phyloP scores from a whole-genome alignment of 2,797 vertebrate species.

The Enteromius mattozi region DNA sequence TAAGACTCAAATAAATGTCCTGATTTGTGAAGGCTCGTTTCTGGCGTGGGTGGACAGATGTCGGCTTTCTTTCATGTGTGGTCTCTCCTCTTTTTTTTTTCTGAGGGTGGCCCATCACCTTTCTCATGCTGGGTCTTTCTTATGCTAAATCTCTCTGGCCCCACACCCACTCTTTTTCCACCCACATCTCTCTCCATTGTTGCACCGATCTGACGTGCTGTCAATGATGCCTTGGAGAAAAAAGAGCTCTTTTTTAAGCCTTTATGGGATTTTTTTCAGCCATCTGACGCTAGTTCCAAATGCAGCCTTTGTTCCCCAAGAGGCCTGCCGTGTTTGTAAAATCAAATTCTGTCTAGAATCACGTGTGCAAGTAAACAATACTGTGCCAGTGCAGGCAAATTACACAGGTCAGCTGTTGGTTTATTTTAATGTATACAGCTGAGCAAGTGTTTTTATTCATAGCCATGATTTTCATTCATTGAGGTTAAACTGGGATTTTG shows the following conservation, averaged over 20 bases:
- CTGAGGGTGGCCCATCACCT: slow-evolving; percentile 58
- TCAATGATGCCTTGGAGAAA: slow-evolving; percentile 55
- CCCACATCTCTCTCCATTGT: slow-evolving; percentile 56
- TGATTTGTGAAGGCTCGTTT: slow-evolving; percentile 37
- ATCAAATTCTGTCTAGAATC: neutral
- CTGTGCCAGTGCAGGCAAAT: neutral
- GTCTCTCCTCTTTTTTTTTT: slow-evolving; percentile 58
- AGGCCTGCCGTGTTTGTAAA: neutral
- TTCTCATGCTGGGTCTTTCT: slow-evolving; percentile 60
- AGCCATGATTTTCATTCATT: neutral
- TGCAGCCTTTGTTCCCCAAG: neutral
- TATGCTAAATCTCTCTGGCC: slow-evolving; percentile 58
- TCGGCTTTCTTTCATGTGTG: slow-evolving; percentile 63
- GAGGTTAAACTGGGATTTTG: slow-evolving; percentile 11
- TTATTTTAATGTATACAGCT: neutral
- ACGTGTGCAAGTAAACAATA: neutral
- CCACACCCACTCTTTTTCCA: slow-evolving; percentile 51
- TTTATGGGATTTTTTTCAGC: slow-evolving; percentile 34
- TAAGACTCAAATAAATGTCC: slow-evolving; percentile 39
- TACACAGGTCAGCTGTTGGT: neutral
- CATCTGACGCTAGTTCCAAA: slow-evolving; percentile 25
- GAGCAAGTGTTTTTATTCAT: neutral
- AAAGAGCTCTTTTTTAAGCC: slow-evolving; percentile 52
- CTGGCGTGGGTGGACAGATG: slow-evolving; percentile 49
- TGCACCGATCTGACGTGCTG: slow-evolving; percentile 56